Evolutionary conservation across 2,113 vertebrate genomes (phyloP).

Genomic region (Alethe castanea): DNA sequence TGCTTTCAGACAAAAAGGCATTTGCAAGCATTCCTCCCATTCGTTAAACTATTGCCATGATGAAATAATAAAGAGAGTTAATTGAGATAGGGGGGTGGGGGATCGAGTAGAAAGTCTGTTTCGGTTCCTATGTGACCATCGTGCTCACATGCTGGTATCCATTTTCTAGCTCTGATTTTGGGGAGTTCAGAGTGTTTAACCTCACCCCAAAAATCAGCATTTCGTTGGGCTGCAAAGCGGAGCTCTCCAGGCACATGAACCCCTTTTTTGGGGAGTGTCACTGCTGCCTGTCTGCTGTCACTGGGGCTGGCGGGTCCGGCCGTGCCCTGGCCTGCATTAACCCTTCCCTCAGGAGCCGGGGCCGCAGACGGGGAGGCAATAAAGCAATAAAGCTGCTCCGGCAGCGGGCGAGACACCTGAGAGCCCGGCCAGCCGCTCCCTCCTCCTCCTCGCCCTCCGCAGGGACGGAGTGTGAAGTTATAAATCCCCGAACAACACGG

Average conservation of each 20-base stretch:
- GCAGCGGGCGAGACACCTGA: not conserved
- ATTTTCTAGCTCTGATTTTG: not conserved
- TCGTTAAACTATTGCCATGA: conserved; percentile 37
- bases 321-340: not conserved
- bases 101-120: not conserved
- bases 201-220: not conserved
- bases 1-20: conserved; percentile 50
- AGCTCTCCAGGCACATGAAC: not conserved
- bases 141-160: rapidly evolving
- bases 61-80: conserved; percentile 56
- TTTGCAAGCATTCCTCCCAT: conserved; percentile 45
- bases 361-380: not conserved
- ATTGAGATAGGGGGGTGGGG: not conserved
- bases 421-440: not conserved
- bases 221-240: not conserved
- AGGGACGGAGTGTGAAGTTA: not conserved
- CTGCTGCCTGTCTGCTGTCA: not conserved
- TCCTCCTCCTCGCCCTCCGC: not conserved
- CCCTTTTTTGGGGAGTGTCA: not conserved
- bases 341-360: not conserved
- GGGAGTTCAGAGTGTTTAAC: not conserved
- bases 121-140: not conserved
- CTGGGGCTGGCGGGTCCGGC: rapidly evolving
- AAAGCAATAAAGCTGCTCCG: not conserved
- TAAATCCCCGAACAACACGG: not conserved